Conservation (phyloP, 2,888 invertebrate genomes). For the Gymnocheta viridis region DNA sequence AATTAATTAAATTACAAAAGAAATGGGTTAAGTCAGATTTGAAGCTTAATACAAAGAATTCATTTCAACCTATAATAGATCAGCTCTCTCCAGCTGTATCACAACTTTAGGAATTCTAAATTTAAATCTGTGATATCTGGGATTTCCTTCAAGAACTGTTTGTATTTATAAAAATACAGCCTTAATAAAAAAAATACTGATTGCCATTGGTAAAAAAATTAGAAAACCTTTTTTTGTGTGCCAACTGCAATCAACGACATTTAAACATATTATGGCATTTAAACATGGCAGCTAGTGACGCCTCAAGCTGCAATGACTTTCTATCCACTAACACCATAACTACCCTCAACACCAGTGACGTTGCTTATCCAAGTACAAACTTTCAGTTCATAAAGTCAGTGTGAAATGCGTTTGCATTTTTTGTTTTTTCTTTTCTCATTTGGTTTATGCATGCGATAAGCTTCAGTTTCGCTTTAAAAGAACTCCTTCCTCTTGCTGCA, state of each 20-base stretch:
- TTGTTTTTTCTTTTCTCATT: constrained; percentile 13
- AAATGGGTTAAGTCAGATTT: too few relatives aligned
- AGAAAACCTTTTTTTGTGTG: background rate
- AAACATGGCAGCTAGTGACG: constrained; percentile 73
- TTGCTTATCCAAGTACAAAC: background rate
- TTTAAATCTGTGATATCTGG: too few relatives aligned
- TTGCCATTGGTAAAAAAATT: constrained; percentile 5
- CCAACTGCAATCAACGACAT: constrained; percentile 23
- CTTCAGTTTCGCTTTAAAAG: constrained; percentile 48
- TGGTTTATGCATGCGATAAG: constrained; percentile 69
- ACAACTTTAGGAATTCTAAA: too few relatives aligned
- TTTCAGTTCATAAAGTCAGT: constrained; percentile 46
- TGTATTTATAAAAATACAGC: too few relatives aligned
- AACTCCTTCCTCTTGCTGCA: constrained; percentile 41
- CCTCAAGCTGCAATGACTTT: constrained; percentile 70
- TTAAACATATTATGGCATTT: constrained; percentile 69
- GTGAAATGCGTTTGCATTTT: constrained; percentile 49
- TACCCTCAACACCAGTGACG: background rate
- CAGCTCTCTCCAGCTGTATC: too few relatives aligned
- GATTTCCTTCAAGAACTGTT: too few relatives aligned
- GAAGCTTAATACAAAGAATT: too few relatives aligned
- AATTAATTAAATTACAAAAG: too few relatives aligned
- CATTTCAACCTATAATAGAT: too few relatives aligned
- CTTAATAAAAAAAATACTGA: background rate
- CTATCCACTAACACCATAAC: background rate